Percentiles rank a stretch among this genome's conserved stretches.
Conservation (phyloP, 1,140 invertebrate genomes). For the Medauroidea extradentata region DNA sequence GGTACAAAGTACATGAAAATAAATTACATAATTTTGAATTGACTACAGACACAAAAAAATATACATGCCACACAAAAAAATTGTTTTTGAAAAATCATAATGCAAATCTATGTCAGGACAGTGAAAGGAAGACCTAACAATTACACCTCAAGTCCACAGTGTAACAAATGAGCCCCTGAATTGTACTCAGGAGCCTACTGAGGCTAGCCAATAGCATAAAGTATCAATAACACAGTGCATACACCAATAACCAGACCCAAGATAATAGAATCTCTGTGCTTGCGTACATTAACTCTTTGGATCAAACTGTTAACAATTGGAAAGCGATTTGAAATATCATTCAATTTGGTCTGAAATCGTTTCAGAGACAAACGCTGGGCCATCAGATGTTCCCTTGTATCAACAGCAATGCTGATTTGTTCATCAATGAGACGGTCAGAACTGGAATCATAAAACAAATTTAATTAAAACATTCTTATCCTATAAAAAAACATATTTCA, state of each 20-base stretch:
- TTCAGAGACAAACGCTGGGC: slow-evolving; percentile 86
- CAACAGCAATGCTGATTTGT: slow-evolving; percentile 94
- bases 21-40: too few relatives aligned
- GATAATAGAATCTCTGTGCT: slow-evolving; percentile 87
- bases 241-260: slow-evolving; percentile 76
- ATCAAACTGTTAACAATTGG: slow-evolving; percentile 85
- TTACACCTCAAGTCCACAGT: too few relatives aligned
- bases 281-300: slow-evolving; percentile 88
- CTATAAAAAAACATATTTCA: too few relatives aligned
- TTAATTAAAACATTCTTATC: slow-evolving; percentile 20
- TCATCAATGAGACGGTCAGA: slow-evolving; percentile 91
- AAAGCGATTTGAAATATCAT: slow-evolving; percentile 88
- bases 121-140: too few relatives aligned
- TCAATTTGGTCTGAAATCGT: slow-evolving; percentile 85
- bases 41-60: too few relatives aligned
- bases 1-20: too few relatives aligned
- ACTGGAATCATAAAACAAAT: slow-evolving; percentile 54
- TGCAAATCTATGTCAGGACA: too few relatives aligned
- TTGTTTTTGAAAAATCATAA: too few relatives aligned
- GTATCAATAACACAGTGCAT: slow-evolving; percentile 81
- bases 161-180: too few relatives aligned
- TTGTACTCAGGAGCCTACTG: slow-evolving; percentile 14
- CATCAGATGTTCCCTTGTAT: slow-evolving; percentile 87
- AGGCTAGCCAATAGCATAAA: slow-evolving; percentile 72
- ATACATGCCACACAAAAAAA: too few relatives aligned